These are phyloP conservation scores for Allygus modestus DNA, from an alignment of 2,888 invertebrate genomes.

Conservation along the genomic window DNA sequence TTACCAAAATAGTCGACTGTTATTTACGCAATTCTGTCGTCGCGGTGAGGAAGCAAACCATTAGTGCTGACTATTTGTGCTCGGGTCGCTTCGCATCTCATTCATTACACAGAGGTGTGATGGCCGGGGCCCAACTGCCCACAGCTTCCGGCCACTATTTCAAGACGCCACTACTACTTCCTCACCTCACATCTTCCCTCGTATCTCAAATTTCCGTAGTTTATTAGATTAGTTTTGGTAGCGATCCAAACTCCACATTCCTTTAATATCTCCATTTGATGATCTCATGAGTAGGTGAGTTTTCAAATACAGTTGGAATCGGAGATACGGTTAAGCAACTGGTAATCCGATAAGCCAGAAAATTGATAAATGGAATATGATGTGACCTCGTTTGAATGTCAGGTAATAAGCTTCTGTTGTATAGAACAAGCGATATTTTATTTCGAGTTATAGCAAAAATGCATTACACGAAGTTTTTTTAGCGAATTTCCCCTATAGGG, in stretches of 20 bases:
- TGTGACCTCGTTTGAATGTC: no score
- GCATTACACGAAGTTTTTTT: no score
- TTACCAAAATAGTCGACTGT: slow-evolving; percentile 30
- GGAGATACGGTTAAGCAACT: not conserved
- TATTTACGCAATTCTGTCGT: slow-evolving; percentile 28
- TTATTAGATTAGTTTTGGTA: slow-evolving; percentile 21
- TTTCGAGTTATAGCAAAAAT: no score
- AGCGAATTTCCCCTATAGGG: no score
- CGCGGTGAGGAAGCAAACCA: slow-evolving; percentile 29
- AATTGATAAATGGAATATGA: no score
- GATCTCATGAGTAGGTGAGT: not conserved
- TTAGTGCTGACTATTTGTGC: slow-evolving; percentile 36
- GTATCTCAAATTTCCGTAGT: slow-evolving; percentile 38
- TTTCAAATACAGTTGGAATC: not conserved
- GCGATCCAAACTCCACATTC: slow-evolving; percentile 14
- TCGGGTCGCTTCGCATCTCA: not conserved
- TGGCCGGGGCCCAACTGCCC: slow-evolving; percentile 8
- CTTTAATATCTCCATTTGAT: not conserved
- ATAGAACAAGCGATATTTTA: no score
- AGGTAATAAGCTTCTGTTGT: no score
- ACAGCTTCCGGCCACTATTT: slow-evolving; percentile 39
- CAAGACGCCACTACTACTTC: slow-evolving; percentile 32
- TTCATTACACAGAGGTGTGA: not conserved
- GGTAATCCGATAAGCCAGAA: no score
- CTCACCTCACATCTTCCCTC: slow-evolving; percentile 5